These are phyloP conservation scores for Melanotaenia nigrans DNA, from an alignment of 2,797 vertebrate genomes.

Conservation along the genomic window DNA sequence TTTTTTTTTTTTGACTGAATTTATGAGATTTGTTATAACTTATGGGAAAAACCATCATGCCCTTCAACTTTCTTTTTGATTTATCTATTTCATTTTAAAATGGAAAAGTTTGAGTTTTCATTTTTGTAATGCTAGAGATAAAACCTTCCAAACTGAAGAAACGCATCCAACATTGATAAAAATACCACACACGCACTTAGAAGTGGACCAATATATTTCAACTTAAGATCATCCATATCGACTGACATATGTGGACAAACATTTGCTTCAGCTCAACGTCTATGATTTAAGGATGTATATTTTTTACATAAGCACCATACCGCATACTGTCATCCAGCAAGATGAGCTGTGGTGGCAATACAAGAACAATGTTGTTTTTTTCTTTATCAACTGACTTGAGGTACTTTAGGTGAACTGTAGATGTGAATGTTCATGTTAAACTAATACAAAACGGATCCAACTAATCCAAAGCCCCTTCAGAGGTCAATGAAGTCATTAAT, in stretches of 20 bases:
- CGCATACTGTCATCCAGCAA: conserved; percentile 36
- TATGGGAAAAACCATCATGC: conserved; percentile 34
- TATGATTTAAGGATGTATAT: conserved; percentile 40
- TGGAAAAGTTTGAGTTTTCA: background rate
- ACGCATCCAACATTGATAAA: background rate
- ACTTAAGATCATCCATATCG: conserved; percentile 23
- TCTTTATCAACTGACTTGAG: background rate
- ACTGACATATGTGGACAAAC: conserved; percentile 26
- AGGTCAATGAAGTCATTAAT: conserved; percentile 10
- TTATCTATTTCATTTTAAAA: background rate
- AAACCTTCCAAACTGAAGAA: background rate
- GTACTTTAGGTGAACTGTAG: conserved; percentile 13
- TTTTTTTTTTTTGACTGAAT: conserved; percentile 19
- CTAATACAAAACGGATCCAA: conserved; percentile 4
- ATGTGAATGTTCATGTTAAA: conserved; percentile 2
- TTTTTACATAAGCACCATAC: conserved; percentile 33
- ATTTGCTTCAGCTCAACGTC: conserved; percentile 10
- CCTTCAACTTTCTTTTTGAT: background rate
- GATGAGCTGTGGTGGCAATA: conserved; percentile 33
- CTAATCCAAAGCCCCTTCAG: conserved; percentile 8
- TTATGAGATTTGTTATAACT: conserved; percentile 38
- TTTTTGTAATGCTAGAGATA: background rate
- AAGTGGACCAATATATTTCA: conserved; percentile 15
- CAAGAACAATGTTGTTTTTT: conserved; percentile 13
- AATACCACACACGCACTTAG: background rate